phyloP scores from a whole-genome alignment of 2,797 vertebrate species.

The Sebastes vulpes region DNA sequence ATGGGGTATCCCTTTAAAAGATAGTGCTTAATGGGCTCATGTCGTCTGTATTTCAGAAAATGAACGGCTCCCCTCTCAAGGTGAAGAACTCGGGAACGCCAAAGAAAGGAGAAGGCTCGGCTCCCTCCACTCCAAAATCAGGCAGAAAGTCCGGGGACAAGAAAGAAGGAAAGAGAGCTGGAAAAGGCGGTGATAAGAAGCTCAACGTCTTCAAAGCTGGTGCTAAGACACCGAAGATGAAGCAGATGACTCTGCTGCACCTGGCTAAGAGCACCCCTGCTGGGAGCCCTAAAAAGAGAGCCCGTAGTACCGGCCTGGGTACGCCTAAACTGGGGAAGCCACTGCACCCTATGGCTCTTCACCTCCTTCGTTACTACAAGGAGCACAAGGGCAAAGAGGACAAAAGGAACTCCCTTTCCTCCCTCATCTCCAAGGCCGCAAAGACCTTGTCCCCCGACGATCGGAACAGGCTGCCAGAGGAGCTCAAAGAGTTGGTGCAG shows the following conservation, averaged over 20 bases:
- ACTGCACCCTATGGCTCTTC: slow-evolving; percentile 93
- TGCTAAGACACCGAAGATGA: slow-evolving; percentile 92
- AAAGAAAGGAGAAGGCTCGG: slow-evolving; percentile 78
- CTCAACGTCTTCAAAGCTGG: slow-evolving; percentile 90
- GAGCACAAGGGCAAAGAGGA: slow-evolving; percentile 96
- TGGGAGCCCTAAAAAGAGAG: slow-evolving; percentile 85
- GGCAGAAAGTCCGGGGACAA: slow-evolving; percentile 83
- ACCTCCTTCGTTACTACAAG: slow-evolving; percentile 95
- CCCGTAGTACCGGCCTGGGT: slow-evolving; percentile 82
- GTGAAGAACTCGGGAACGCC: slow-evolving; percentile 92
- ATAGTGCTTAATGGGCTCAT: not conserved
- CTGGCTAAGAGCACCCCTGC: slow-evolving; percentile 89
- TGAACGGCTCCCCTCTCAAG: slow-evolving; percentile 92
- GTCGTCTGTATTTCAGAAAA: slow-evolving; percentile 83
- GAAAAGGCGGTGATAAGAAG: slow-evolving; percentile 82
- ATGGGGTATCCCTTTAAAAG: not conserved
- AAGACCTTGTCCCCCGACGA: slow-evolving; percentile 92
- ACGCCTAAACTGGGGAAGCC: slow-evolving; percentile 93
- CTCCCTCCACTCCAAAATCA: slow-evolving; percentile 75
- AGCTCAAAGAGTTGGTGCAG: slow-evolving; percentile 90
- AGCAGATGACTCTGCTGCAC: slow-evolving; percentile 96
- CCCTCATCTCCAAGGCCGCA: slow-evolving; percentile 92
- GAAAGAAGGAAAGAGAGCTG: slow-evolving; percentile 87
- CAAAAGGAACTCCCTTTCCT: slow-evolving; percentile 92
- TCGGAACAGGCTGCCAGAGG: slow-evolving; percentile 92